Base-by-base conservation (phyloP, 2,888 invertebrate genomes). In the Cyclophora albipunctata region DNA sequence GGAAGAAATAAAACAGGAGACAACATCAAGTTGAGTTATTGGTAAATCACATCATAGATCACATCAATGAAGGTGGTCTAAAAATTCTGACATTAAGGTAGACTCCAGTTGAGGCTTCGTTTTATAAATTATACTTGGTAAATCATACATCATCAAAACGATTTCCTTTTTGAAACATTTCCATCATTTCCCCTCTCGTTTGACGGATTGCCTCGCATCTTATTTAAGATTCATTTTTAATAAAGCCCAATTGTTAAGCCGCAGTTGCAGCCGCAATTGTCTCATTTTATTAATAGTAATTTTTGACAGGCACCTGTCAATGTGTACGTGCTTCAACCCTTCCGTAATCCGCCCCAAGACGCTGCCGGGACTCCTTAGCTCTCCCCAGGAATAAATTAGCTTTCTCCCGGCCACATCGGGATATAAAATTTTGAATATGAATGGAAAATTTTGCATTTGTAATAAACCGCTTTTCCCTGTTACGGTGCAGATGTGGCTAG, bases 341-440 rank as follows among this genome's bases (percentile, higher is more conserved):
- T 87, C 80, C 71, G 64, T 84, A 86, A 85, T 84, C 85, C 81
- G 74, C 84, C 86, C 81, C 83, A 84, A 86, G 86, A 86, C 75
- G 81, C 76, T 76, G 78, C 79, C 75, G 75, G 75, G 69, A 72
- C 83, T 83, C 81, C 83, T 83, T 79, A 73, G 78, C 80, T 74
- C 83, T 80, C 84, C 86, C 84, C 67, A 83, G 78, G 93, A 92
- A 93, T 93, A 93, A 93, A 93, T 93, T 93, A 93, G 92, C 91
- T 90, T 87, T 90, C 89, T 91, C 90, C 90, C 84, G 79, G 78
- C 85, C 89, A 91, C 91, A 90, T 90, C 79, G 91, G 92, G 93
- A 93, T 93, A 93, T 93, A 93, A 94, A 94, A 94, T 94, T 94
- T 94, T 93, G 94, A 94, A 94, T 94, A 94, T 94, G 94, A 94